Conservation (phyloP, 2,113 vertebrate genomes). For the Callipepla californica region DNA sequence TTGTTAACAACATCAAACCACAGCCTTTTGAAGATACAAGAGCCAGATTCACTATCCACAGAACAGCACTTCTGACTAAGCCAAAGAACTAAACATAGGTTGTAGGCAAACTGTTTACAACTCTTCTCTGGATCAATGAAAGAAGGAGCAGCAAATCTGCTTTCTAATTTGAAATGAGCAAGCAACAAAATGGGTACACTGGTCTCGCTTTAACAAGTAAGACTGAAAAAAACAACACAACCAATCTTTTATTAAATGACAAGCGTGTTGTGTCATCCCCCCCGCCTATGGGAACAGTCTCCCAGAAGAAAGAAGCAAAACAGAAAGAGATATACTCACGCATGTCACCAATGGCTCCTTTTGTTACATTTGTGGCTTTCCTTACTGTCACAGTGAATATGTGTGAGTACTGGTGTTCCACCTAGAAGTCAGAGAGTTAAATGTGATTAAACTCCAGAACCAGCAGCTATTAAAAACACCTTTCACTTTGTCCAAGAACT, state of each 20-base stretch:
- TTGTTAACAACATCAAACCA: slow-evolving; percentile 19
- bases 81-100: slow-evolving; percentile 18
- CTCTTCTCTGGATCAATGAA: neutral
- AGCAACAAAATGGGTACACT: neutral
- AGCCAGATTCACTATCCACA: slow-evolving; percentile 6
- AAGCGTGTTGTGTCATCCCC: neutral
- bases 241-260: neutral
- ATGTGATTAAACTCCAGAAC: slow-evolving; percentile 31
- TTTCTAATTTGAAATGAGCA: neutral
- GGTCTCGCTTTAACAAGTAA: neutral
- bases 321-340: slow-evolving; percentile 82
- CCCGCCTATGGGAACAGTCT: neutral
- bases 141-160: neutral
- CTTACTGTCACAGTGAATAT: slow-evolving; percentile 89
- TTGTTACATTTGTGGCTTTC: slow-evolving; percentile 92
- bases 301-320: neutral
- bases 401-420: slow-evolving; percentile 96
- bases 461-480: neutral
- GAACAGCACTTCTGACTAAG: neutral
- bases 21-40: slow-evolving; percentile 7
- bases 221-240: neutral
- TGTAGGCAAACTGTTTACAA: slow-evolving; percentile 12
- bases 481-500: slow-evolving; percentile 1
- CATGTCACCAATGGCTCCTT: slow-evolving; percentile 94
- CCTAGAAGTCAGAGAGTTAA: slow-evolving; percentile 80